Evolutionary conservation across 2,797 vertebrate genomes (phyloP).

Genomic region (Etheostoma nigrum): DNA sequence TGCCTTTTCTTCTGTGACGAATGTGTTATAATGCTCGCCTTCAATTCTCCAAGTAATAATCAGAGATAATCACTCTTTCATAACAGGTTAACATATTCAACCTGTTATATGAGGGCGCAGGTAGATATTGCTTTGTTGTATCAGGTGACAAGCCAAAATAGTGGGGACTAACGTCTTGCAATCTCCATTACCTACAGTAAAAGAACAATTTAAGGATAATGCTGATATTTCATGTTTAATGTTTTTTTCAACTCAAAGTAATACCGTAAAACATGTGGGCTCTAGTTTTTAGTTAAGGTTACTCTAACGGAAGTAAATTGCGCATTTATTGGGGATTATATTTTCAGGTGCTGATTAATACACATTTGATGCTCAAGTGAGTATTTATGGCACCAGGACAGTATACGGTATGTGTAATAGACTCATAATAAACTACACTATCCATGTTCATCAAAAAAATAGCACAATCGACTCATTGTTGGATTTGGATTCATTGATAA

Average conservation of each 20-base stretch:
- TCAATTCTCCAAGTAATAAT: not conserved
- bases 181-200: not conserved
- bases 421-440: not conserved
- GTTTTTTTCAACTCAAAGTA: too few relatives aligned
- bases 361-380: not conserved
- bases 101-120: not conserved
- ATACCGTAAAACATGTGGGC: not conserved
- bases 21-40: too few relatives aligned
- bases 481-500: conserved; percentile 13
- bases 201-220: not conserved
- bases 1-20: too few relatives aligned
- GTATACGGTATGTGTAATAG: not conserved
- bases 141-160: not conserved
- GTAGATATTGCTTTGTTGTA: not conserved
- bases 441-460: not conserved
- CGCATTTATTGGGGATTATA: not conserved
- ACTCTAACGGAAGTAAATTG: not conserved
- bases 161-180: not conserved
- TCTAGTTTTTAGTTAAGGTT: not conserved
- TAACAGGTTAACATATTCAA: not conserved
- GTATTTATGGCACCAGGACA: not conserved
- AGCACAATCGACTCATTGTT: not conserved
- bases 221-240: not conserved
- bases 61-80: not conserved
- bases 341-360: not conserved